Evolutionary conservation across 2,888 invertebrate genomes (phyloP).

Genomic region (Taphrorychus bicolor): DNA sequence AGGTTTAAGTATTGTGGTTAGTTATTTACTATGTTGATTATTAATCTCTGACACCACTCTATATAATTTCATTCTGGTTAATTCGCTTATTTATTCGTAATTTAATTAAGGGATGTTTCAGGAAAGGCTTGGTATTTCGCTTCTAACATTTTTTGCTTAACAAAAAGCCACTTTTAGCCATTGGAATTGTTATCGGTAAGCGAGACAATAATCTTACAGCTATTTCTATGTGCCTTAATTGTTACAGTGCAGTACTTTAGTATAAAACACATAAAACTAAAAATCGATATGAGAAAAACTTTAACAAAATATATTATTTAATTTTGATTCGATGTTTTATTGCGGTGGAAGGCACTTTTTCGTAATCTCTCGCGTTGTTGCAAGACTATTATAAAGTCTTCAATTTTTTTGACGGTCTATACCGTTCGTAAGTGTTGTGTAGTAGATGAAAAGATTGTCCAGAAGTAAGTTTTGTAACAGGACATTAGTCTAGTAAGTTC

Average conservation of each 20-base stretch:
- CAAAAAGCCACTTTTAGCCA: constrained; percentile 29
- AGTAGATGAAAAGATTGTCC: no score
- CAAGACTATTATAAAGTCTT: no score
- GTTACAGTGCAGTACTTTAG: constrained; percentile 26
- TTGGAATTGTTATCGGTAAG: constrained; percentile 16
- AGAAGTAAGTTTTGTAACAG: no score
- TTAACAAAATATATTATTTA: constrained; percentile 34
- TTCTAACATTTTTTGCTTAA: constrained; percentile 24
- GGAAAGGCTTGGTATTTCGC: constrained; percentile 29
- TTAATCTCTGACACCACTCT: constrained; percentile 13
- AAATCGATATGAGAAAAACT: constrained; percentile 25
- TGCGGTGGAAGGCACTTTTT: no score
- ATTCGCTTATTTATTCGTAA: constrained; percentile 39
- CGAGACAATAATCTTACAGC: constrained; percentile 26
- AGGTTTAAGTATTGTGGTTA: constrained; percentile 12
- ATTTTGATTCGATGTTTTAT: background rate
- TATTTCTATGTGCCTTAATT: constrained; percentile 29
- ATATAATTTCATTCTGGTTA: background rate
- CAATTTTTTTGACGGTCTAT: no score
- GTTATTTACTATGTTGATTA: constrained; percentile 17
- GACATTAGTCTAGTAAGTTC: no score
- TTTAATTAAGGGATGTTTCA: constrained; percentile 37
- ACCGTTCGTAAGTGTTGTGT: no score
- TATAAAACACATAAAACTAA: constrained; percentile 24
- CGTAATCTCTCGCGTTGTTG: no score